Conservation (phyloP, 2,113 vertebrate species). For the Eira barbara region DNA sequence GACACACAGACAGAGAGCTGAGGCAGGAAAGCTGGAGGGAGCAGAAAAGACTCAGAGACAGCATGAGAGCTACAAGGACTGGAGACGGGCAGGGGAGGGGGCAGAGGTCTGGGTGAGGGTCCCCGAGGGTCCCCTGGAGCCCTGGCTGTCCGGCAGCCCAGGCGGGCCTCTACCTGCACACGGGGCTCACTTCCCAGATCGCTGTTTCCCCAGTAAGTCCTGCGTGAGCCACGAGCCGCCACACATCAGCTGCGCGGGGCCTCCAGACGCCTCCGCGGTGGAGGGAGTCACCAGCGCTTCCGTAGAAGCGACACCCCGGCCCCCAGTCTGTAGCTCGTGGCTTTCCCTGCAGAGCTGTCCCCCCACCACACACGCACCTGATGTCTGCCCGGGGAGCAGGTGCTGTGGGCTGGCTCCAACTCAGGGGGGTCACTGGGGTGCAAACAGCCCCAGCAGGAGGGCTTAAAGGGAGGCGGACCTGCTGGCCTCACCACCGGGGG, state of each 20-base stretch:
- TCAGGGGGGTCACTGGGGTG: not conserved
- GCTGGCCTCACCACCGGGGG: not conserved
- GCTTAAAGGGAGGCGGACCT: no score
- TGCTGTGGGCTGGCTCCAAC: not conserved
- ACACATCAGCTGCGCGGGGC: not conserved
- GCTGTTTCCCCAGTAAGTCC: not conserved
- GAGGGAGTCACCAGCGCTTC: conserved; percentile 22
- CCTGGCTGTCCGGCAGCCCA: not conserved
- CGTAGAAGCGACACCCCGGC: not conserved
- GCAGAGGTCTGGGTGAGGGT: rapidly evolving
- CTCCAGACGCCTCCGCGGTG: not conserved
- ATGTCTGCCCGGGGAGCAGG: not conserved
- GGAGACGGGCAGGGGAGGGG: rapidly evolving
- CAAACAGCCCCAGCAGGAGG: not conserved
- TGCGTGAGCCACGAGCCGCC: not conserved
- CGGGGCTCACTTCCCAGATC: not conserved
- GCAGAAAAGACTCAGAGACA: not conserved
- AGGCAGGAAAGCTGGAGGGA: rapidly evolving
- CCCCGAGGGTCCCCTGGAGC: not conserved
- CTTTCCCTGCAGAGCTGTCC: conserved; percentile 7
- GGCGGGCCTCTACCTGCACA: not conserved
- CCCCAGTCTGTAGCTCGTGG: not conserved
- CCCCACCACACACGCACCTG: not conserved
- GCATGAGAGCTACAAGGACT: not conserved
- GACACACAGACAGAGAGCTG: not conserved